Evolutionary conservation across 2,888 invertebrate species (phyloP).

Genomic region (Agriotes lineatus): DNA sequence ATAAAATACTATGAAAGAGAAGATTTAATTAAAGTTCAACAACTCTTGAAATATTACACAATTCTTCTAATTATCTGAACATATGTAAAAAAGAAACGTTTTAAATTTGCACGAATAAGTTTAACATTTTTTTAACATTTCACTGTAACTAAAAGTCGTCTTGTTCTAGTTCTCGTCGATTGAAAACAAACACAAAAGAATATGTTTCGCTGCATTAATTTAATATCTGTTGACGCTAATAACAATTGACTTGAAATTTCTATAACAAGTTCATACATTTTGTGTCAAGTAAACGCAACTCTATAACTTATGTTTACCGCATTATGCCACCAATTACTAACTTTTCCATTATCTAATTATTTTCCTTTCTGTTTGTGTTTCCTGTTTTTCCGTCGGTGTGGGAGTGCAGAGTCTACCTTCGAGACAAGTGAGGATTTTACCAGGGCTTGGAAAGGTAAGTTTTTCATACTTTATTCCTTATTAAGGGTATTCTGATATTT

Average conservation of each 20-base stretch:
- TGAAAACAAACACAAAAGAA: slow-evolving; percentile 36
- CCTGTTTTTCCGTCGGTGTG: slow-evolving; percentile 37
- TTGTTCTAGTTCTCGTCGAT: slow-evolving; percentile 8
- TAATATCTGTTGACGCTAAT: neutral
- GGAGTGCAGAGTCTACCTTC: slow-evolving; percentile 54
- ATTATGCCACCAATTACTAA: slow-evolving; percentile 33
- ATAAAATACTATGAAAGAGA: neutral
- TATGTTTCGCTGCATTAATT: neutral
- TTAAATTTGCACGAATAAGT: too few species aligned
- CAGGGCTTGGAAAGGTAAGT: slow-evolving; percentile 67
- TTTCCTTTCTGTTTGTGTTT: slow-evolving; percentile 49
- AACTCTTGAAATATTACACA: neutral
- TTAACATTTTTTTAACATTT: too few species aligned
- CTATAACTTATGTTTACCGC: neutral
- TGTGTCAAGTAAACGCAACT: slow-evolving; percentile 5
- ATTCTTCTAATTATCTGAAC: too few species aligned
- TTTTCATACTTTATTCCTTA: slow-evolving; percentile 26
- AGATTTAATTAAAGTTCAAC: neutral
- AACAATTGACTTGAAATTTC: neutral
- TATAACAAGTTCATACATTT: neutral
- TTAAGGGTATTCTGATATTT: too few species aligned
- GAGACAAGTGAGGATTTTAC: slow-evolving; percentile 65
- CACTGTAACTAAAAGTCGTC: too few species aligned
- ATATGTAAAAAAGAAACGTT: too few species aligned
- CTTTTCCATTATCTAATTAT: slow-evolving; percentile 42